Percentiles rank a stretch among this genome's conserved stretches.
Evolutionary conservation across 2,113 vertebrate genomes (phyloP).

Genomic region (Megaleporinus macrocephalus): DNA sequence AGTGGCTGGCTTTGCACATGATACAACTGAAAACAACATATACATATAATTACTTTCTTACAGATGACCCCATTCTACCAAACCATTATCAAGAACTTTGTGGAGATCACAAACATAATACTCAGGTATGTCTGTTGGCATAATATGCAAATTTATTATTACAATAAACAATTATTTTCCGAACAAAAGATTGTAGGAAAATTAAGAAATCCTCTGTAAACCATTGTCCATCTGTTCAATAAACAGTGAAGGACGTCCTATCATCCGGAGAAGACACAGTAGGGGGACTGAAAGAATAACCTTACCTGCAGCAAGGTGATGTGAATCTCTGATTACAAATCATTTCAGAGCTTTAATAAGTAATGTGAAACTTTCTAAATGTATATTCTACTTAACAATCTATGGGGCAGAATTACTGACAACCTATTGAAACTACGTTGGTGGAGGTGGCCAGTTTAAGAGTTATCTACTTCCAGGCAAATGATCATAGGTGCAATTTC

Average conservation of each 20-base stretch:
- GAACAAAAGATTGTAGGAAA: background rate
- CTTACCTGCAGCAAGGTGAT: no score
- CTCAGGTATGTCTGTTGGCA: conserved; percentile 36
- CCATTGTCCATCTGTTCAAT: background rate
- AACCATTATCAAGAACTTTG: fast-evolving
- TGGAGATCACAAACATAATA: background rate
- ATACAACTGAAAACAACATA: background rate
- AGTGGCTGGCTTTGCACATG: background rate
- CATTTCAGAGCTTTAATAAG: background rate
- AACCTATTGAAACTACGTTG: no score
- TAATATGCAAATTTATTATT: background rate
- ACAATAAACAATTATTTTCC: background rate
- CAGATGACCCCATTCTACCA: conserved; percentile 25
- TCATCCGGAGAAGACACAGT: background rate
- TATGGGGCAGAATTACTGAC: no score
- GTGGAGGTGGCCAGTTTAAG: no score
- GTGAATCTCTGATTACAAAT: background rate
- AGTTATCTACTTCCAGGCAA: no score
- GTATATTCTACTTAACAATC: background rate
- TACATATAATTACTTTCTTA: conserved; percentile 8
- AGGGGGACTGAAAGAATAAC: background rate
- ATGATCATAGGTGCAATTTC: no score
- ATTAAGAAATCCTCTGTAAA: background rate
- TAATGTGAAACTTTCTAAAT: background rate
- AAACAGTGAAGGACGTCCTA: conserved; percentile 9